Evolutionary conservation across 1,140 invertebrate species (phyloP), one percentile per base, ranked within the genome.

Genomic region (Asobara japonica): DNA sequence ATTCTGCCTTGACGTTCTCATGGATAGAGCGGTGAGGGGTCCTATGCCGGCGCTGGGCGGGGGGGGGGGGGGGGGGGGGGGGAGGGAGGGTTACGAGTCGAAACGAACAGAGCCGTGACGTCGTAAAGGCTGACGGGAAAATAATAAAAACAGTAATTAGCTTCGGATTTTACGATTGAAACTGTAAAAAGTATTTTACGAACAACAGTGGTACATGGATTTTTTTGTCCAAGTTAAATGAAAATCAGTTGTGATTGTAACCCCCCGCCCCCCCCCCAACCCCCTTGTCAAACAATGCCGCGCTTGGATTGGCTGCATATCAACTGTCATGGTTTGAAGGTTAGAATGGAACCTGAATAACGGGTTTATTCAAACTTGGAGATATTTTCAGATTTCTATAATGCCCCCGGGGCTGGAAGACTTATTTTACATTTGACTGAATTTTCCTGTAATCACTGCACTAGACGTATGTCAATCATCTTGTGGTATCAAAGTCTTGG

Each of bases 121-220:
- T 25, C 51, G 51, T 56, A 56, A 56, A 56, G 51, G 51, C 22
- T 56, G 51, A 56, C 51, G 51, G 51, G 22, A 56, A 56, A 56
- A 56, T 56, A 56, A 56, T 56, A 56, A 56, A 56, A 56, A 56
- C 22, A 56, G 51, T 56, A 56, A 56, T 56, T 56, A 56, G 51
- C 22, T 25, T 27, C 18, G 51, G 51, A 27, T 56, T 56, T 56
- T 56, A 56, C 22, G 51, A 56, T 56, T 56, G 18, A 18, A 56
- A 56, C 51, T 18, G 51, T 56, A 56, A 56, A 56, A 56, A 56
- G 51, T 56, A 56, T 56, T 56, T 56, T 56, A 56, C 51, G 51
- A 56, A 56, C 22, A 20, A 22, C 51, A 27, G 51, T 56, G 6
- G 51, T 1, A 8, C 22, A 56, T 56, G 20, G 51, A 56, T 22